Evolutionary conservation across 2,797 vertebrate genomes (phyloP).

Genomic region (Cuculus canorus): DNA sequence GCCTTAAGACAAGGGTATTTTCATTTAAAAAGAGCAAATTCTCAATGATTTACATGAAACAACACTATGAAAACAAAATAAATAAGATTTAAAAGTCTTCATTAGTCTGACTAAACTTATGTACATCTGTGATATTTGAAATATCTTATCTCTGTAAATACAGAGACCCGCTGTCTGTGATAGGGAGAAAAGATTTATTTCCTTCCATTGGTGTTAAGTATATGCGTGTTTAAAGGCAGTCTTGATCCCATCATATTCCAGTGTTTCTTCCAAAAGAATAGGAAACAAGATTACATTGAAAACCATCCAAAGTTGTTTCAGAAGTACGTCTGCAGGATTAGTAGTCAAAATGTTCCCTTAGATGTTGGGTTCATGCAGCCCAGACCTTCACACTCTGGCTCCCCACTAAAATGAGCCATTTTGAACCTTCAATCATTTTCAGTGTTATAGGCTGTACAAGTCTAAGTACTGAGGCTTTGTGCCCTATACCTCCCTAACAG

Average conservation of each 20-base stretch:
- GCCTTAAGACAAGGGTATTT: background rate
- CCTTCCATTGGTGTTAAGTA: background rate
- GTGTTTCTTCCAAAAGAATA: background rate
- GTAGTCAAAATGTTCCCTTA: background rate
- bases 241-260: background rate
- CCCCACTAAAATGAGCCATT: background rate
- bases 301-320: background rate
- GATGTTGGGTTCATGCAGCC: rapidly evolving
- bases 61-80: background rate
- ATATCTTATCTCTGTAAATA: background rate
- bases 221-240: background rate
- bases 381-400: background rate
- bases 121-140: background rate
- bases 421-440: background rate
- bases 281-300: background rate
- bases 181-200: background rate
- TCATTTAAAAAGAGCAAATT: background rate
- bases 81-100: background rate
- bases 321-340: background rate
- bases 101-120: background rate
- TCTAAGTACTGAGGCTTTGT: background rate
- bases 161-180: background rate
- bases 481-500: background rate
- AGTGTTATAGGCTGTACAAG: background rate
- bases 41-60: background rate